Base-by-base conservation (phyloP, 37 sponge, comb jelly and placozoan genomes). In the Oscarella lobularis region DNA sequence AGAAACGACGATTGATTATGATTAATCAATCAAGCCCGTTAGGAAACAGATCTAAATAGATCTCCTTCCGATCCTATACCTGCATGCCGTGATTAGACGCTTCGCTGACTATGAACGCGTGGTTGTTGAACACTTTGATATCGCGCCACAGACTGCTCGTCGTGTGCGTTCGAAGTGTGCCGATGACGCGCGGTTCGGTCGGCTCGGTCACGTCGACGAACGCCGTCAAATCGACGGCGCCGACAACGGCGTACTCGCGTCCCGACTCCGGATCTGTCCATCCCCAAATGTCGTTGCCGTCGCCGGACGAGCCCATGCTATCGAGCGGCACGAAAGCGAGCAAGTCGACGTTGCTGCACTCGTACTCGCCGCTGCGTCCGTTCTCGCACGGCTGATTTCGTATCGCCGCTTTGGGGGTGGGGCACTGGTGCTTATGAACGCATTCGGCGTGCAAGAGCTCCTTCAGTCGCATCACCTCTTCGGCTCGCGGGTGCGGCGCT, bases 121-220 rank as follows among this genome's bases (percentile, higher is more conserved):
- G 83, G 81, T 87, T 80, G 36, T 40, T 72, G 60, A 66, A 83
- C 9, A 87, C 87, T 78, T 87, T 87, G 6, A 87, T 66, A 36
- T 87, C 87, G 36, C 87, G 76, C 87, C 87, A 87, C 20, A 14
- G 2, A 36, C 87, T 87, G 38, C 48, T 34, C 32, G 31, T 54
- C 9, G 87, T 83, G 4, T 87, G 81, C 3, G 87, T 87, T 2
- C 68, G 77, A 39, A 87, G 68, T 69, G 80, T 81, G 0, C 87
- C 87, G 0, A 87, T 65, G 2, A 87, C 84, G 20, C 37, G 33
- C 0, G 87, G 87, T 0, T 68, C 55, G 14, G 67, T 73, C 1
- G 87, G 81, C 1, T 87, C 78, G 27, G 81, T 87, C 29, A 87
- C 84, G 73, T 87, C 87, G 69, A 87, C 87, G 73, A 87, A 87